phyloP scores from a whole-genome alignment of 2,888 invertebrate genomes.

The Dichetophora obliterata region DNA sequence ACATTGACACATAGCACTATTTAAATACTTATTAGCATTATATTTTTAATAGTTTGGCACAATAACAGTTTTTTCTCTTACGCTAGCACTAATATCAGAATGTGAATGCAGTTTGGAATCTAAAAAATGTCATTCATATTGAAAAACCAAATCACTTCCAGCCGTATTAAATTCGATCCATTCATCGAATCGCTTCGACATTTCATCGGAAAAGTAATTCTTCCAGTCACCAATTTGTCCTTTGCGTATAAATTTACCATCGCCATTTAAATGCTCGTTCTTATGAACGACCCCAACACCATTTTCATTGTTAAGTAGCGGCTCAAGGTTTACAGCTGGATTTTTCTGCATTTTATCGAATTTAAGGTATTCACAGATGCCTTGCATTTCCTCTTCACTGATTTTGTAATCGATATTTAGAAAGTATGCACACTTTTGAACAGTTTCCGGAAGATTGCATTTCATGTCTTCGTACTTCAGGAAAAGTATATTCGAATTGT shows the following conservation, averaged over 20 bases:
- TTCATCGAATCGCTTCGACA: conserved; percentile 79
- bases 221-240: conserved; percentile 84
- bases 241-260: conserved; percentile 79
- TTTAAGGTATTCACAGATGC: conserved; percentile 80
- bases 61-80: too few relatives aligned
- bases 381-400: conserved; percentile 76
- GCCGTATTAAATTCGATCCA: conserved; percentile 77
- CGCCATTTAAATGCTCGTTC: conserved; percentile 56
- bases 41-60: too few relatives aligned
- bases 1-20: too few relatives aligned
- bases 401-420: conserved; percentile 74
- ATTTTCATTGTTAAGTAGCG: conserved; percentile 71
- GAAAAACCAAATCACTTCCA: conserved; percentile 76
- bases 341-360: conserved; percentile 88
- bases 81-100: too few relatives aligned
- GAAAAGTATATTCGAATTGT: conserved; percentile 81
- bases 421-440: conserved; percentile 76
- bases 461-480: conserved; percentile 88
- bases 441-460: conserved; percentile 76
- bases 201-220: conserved; percentile 81
- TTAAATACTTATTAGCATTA: too few relatives aligned
- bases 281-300: conserved; percentile 13
- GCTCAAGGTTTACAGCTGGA: conserved; percentile 81
- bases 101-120: too few relatives aligned
- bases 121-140: conserved; percentile 66